These are phyloP conservation scores for Babyrousa celebensis DNA, from an alignment of 2,797 vertebrate genomes.

Conservation along the genomic window DNA sequence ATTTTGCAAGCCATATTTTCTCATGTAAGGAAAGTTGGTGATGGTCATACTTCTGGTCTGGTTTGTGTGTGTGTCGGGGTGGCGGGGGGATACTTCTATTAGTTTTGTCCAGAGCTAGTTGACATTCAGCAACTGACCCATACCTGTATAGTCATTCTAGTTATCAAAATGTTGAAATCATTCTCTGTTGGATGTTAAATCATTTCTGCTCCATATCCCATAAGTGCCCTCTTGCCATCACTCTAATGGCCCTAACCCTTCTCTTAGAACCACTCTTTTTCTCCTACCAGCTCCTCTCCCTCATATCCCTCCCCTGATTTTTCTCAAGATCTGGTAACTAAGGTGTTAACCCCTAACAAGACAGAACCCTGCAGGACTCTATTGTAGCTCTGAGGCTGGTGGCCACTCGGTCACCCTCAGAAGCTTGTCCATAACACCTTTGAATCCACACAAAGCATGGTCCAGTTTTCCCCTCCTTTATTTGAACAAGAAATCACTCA, in stretches of 20 bases:
- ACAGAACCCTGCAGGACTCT: not conserved
- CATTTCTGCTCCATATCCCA: not conserved
- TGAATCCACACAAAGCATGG: not conserved
- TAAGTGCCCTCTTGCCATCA: not conserved
- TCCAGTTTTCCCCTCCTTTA: not conserved
- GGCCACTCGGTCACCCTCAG: not conserved
- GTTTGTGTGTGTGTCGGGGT: not conserved
- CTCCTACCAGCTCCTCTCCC: not conserved
- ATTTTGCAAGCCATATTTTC: conserved; percentile 6
- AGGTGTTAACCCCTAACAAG: not conserved
- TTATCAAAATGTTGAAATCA: conserved; percentile 14
- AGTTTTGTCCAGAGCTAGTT: not conserved
- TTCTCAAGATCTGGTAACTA: not conserved
- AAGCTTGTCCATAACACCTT: not conserved
- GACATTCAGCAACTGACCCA: not conserved
- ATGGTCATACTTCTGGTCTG: not conserved
- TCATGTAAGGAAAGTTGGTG: not conserved
- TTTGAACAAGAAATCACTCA: not conserved
- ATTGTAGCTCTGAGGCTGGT: not conserved
- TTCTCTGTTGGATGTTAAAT: not conserved
- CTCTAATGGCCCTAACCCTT: not conserved
- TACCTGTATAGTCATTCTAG: not conserved
- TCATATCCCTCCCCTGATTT: not conserved
- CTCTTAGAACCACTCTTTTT: not conserved
- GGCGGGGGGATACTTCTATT: not conserved